These are phyloP conservation scores for Spicauda simplicius DNA, from an alignment of 2,888 invertebrate species.

Conservation along the genomic window DNA sequence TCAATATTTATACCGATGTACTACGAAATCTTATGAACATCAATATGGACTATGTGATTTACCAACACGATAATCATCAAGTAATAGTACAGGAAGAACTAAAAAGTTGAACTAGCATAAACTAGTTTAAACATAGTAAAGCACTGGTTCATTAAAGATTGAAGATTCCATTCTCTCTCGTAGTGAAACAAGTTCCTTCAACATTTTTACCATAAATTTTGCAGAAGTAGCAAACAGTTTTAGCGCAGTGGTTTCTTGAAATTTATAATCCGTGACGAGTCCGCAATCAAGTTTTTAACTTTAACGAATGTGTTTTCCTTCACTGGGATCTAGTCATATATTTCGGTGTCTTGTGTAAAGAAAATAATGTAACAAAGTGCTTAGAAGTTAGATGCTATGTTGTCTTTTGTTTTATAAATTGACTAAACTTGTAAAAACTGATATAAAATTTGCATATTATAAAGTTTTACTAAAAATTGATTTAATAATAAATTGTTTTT, in stretches of 20 bases:
- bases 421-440: neutral
- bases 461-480: no score
- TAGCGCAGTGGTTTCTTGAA: constrained; percentile 28
- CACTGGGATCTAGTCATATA: constrained; percentile 3
- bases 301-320: constrained; percentile 33
- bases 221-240: constrained; percentile 32
- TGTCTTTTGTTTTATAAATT: neutral
- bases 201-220: constrained; percentile 25
- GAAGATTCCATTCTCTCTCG: neutral
- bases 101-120: no score
- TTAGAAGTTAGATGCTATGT: neutral
- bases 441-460: no score
- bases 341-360: constrained; percentile 7
- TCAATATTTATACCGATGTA: no score
- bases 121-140: no score
- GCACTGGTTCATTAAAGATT: neutral
- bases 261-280: constrained; percentile 35
- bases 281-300: constrained; percentile 35
- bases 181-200: neutral
- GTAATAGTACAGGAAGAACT: no score
- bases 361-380: neutral
- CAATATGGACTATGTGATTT: no score
- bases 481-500: no score
- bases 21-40: no score
- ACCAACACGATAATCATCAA: no score